These are phyloP conservation scores for Prietella phreatophila DNA, from an alignment of 2,113 vertebrate genomes.

Conservation along the genomic window DNA sequence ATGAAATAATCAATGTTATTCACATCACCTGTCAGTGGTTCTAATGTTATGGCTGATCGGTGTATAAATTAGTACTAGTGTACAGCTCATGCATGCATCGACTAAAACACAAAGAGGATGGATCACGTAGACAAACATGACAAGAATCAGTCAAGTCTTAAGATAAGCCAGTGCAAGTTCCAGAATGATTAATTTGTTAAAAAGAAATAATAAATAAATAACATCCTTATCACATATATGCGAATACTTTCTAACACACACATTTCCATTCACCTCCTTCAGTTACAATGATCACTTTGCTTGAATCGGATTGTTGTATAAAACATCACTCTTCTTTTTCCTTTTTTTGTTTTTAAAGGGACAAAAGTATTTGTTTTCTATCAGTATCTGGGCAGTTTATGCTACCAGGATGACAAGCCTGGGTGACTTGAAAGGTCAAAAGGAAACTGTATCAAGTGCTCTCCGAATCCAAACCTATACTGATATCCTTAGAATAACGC, in stretches of 20 bases:
- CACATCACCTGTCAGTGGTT: no score
- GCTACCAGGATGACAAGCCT: neutral
- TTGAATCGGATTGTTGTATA: neutral
- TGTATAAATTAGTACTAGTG: neutral
- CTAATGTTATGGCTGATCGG: no score
- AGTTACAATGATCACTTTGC: neutral
- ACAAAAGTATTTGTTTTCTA: neutral
- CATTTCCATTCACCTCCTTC: neutral
- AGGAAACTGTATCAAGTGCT: neutral
- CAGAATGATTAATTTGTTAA: neutral
- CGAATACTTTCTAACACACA: neutral
- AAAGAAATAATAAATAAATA: neutral
- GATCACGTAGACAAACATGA: slow-evolving; percentile 15
- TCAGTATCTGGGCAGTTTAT: neutral
- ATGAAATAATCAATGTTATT: no score
- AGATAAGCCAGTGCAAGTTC: neutral
- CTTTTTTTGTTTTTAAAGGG: slow-evolving; percentile 10
- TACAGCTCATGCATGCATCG: neutral
- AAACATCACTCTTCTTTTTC: neutral
- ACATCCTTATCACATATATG: neutral
- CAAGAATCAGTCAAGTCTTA: neutral
- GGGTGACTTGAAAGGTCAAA: neutral
- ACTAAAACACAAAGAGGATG: slow-evolving; percentile 19
- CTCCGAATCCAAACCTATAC: neutral
- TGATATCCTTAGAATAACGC: neutral